These are phyloP conservation scores for Alectura lathami DNA, from an alignment of 2,113 vertebrate genomes.

Conservation along the genomic window DNA sequence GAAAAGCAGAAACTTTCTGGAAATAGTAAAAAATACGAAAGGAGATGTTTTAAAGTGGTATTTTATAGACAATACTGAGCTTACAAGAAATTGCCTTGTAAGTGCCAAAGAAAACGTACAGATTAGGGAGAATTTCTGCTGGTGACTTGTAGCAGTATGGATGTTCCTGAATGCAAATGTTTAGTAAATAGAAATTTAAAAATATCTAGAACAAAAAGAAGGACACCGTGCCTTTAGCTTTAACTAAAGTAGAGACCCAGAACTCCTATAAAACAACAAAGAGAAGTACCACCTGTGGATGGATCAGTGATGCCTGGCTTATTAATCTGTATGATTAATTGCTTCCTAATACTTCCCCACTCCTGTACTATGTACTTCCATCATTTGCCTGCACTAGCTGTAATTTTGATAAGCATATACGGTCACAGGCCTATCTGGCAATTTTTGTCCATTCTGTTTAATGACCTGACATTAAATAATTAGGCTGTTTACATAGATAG, in stretches of 20 bases:
- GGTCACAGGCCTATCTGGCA: background rate
- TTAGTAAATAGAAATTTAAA: background rate
- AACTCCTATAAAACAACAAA: background rate
- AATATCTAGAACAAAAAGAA: background rate
- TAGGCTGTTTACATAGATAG: background rate
- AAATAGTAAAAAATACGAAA: background rate
- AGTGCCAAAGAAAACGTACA: background rate
- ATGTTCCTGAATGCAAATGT: background rate
- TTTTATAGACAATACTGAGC: background rate
- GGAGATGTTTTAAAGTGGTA: background rate
- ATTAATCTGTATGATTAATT: background rate
- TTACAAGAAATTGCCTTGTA: background rate
- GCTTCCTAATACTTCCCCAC: background rate
- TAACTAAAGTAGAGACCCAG: background rate
- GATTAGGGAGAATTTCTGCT: background rate
- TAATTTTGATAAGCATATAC: background rate
- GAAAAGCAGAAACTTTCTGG: background rate
- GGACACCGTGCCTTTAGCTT: background rate
- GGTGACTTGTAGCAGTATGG: background rate
- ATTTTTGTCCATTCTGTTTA: background rate
- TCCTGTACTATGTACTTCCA: background rate
- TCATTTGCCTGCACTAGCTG: background rate
- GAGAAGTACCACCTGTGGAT: background rate
- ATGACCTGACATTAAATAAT: background rate
- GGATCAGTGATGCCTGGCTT: background rate